Base-by-base conservation (phyloP, 2,888 invertebrate genomes). In the Papilio gigon region DNA sequence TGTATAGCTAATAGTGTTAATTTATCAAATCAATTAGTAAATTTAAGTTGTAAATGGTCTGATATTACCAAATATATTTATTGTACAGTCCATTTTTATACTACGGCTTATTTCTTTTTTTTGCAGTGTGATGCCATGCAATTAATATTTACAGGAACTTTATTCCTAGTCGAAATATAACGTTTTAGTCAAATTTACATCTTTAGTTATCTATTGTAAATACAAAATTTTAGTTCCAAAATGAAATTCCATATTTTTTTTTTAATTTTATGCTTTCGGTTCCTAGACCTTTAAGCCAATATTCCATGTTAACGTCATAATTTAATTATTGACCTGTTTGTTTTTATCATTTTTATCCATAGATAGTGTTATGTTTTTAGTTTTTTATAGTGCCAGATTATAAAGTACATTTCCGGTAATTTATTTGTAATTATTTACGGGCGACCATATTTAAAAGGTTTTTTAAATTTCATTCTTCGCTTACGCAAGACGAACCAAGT, bases 1-100 rank as follows among this genome's bases (percentile, higher is more conserved):
- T 68, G 59, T 80, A 70, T 73, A 76, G 73, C 76, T 73, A 44
- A 69, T 68, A 67, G 9, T 27, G 25, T 17, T 17, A 59, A 17
- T 30, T n/a, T 53, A 30, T 61, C 4, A 53, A 61, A 53, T 35
- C 50, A 50, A 53, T 58, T n/a, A n/a, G 14, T 42, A 22, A 14
- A 25, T 56, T 0, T 68, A 67, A 30, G 25, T 60, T 59, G 67
- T 53, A 61, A 65, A 60, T 63, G 50, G 70, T 67, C 67, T 65
- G 56, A 65, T 14, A 60, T 66, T 53, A 70, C 76, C 76, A 77
- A 77, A 77, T 71, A 76, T 76, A 74, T 76, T 76, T 75, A 75
- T 75, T 70, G 58, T 14, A 20, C 37, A 60, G 33, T 42, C 25
- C 50, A 63, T 30, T 70, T 70, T 68, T 22, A 14, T 47, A 22